Evolutionary conservation across 2,888 invertebrate species (phyloP).

Genomic region (Timema cristinae): DNA sequence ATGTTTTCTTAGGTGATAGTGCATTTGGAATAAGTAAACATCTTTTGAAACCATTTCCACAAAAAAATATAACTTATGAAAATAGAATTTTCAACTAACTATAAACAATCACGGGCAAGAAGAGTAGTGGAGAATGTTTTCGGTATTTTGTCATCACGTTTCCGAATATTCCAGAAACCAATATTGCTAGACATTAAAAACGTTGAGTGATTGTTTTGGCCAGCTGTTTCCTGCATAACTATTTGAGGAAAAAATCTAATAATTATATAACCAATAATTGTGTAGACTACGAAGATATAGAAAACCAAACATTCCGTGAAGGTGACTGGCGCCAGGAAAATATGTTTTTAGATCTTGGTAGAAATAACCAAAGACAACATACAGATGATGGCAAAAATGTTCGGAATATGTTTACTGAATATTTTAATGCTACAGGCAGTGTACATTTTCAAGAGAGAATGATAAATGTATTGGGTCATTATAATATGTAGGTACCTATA

Average conservation of each 20-base stretch:
- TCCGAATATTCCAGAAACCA: constrained; percentile 29
- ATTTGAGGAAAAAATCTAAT: constrained; percentile 14
- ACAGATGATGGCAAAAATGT: constrained; percentile 1
- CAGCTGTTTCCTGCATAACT: constrained; percentile 26
- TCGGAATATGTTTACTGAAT: constrained; percentile 1
- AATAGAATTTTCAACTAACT: constrained; percentile 30
- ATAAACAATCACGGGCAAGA: constrained; percentile 29
- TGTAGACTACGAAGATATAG: constrained; percentile 15
- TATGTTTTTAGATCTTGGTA: background rate
- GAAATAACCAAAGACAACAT: background rate
- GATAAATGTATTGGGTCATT: background rate
- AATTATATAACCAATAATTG: constrained; percentile 10
- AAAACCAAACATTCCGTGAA: constrained; percentile 8
- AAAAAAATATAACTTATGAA: constrained; percentile 24
- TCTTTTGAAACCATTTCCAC: constrained; percentile 29
- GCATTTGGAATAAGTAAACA: constrained; percentile 29
- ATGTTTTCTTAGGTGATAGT: constrained; percentile 30
- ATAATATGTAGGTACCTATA: background rate
- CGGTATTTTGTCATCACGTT: constrained; percentile 28
- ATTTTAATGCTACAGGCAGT: background rate
- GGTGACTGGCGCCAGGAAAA: constrained; percentile 16
- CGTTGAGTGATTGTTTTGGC: constrained; percentile 28
- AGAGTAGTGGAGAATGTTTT: constrained; percentile 32
- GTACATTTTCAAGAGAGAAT: constrained; percentile 5
- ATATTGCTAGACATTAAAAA: constrained; percentile 29